These are phyloP conservation scores for Crocuta crocuta DNA, from an alignment of 2,113 vertebrate genomes.

Conservation along the genomic window DNA sequence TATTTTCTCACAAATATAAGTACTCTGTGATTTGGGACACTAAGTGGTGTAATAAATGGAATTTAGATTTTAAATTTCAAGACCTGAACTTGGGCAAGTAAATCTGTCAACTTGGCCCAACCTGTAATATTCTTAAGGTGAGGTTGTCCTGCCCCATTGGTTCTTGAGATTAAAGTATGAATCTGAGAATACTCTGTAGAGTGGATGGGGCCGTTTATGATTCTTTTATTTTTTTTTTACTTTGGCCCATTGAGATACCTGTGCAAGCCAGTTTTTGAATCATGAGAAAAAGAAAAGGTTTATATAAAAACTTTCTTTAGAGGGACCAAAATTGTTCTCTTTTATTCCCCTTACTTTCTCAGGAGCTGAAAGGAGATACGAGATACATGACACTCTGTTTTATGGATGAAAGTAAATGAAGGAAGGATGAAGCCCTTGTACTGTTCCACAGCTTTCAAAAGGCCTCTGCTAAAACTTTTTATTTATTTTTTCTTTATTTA, in stretches of 20 bases:
- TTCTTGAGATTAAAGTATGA: background rate
- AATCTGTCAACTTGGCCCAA: background rate
- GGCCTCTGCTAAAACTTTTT: background rate
- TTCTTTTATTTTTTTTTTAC: background rate
- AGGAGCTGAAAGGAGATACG: background rate
- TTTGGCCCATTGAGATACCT: background rate
- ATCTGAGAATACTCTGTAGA: slow-evolving; percentile 21
- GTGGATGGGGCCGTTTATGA: background rate
- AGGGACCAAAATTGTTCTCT: background rate
- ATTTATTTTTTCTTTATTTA: background rate
- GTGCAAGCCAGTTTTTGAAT: slow-evolving; percentile 1
- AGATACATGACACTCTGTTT: background rate
- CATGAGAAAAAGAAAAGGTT: background rate
- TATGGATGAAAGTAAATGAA: background rate
- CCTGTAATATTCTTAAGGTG: background rate
- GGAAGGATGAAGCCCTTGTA: background rate
- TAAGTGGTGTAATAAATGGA: background rate
- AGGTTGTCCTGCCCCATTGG: background rate
- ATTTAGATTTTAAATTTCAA: background rate
- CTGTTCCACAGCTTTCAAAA: background rate
- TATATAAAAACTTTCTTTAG: slow-evolving; percentile 7
- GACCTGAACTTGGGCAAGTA: background rate
- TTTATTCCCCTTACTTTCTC: background rate
- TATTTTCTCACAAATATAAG: background rate
- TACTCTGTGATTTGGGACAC: background rate